phyloP scores from a whole-genome alignment of 2,797 vertebrate species.

The Tinamus major region DNA sequence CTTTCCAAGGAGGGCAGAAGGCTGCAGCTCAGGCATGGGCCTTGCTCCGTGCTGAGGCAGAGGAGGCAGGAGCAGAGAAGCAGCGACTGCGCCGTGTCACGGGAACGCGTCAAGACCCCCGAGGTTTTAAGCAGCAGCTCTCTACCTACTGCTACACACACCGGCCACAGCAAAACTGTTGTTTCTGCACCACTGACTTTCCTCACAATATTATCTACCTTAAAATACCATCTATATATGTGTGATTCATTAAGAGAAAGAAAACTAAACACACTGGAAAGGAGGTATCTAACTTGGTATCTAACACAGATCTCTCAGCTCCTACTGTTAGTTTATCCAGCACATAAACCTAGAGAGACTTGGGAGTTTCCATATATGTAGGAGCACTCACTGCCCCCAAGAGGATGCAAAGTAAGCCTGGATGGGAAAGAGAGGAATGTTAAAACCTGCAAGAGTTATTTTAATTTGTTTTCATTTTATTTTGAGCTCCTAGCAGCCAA shows the following conservation, averaged over 20 bases:
- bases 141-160: not conserved
- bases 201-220: not conserved
- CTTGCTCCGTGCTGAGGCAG: not conserved
- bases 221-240: not conserved
- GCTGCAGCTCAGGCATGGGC: fast-evolving
- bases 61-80: not conserved
- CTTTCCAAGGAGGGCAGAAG: not conserved
- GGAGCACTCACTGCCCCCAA: not conserved
- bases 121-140: slow-evolving; percentile 34
- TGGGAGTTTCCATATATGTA: not conserved
- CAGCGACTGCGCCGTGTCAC: not conserved
- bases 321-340: not conserved
- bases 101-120: not conserved
- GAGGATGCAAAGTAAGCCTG: not conserved
- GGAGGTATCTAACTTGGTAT: not conserved
- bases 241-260: not conserved
- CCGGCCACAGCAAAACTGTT: not conserved
- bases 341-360: not conserved
- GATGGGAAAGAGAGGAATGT: slow-evolving; percentile 10
- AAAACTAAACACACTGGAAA: not conserved
- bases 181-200: not conserved
- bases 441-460: slow-evolving; percentile 14
- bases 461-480: slow-evolving; percentile 1
- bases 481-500: slow-evolving; percentile 9
- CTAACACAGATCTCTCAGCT: not conserved